phyloP scores from a whole-genome alignment of 2,113 vertebrate species.

The Thunnus thynnus region DNA sequence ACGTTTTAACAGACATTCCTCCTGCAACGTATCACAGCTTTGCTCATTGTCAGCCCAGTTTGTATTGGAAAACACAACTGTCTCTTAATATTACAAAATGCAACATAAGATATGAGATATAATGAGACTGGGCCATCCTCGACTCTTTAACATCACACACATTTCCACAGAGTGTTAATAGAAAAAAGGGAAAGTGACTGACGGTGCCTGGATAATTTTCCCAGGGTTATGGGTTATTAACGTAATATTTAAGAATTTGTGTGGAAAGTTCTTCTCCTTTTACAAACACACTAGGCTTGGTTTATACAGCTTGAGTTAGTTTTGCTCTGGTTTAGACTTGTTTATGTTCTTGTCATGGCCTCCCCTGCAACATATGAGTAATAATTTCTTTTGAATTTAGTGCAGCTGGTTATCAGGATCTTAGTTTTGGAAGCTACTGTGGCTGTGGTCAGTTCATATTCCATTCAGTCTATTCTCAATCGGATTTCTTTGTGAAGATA shows the following conservation, averaged over 20 bases:
- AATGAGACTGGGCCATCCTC: not conserved
- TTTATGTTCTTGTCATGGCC: not conserved
- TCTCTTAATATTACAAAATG: not conserved
- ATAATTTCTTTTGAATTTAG: not conserved
- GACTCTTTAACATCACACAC: not conserved
- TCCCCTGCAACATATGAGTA: not conserved
- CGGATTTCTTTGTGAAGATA: not conserved
- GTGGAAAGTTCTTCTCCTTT: not conserved
- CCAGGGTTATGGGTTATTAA: not conserved
- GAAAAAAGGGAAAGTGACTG: too few species aligned
- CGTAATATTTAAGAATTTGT: not conserved
- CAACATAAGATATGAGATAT: too few species aligned
- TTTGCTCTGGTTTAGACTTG: slow-evolving; percentile 3
- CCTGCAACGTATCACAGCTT: slow-evolving; percentile 36
- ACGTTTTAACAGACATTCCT: slow-evolving; percentile 29
- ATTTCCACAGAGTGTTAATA: not conserved
- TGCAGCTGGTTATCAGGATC: not conserved
- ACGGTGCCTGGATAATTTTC: not conserved
- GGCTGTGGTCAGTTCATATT: not conserved
- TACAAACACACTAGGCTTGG: not conserved
- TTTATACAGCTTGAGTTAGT: not conserved
- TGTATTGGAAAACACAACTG: not conserved
- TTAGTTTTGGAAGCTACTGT: not conserved
- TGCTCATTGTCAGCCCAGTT: not conserved
- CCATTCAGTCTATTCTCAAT: not conserved